phyloP scores from a whole-genome alignment of 2,797 vertebrate species.

The Sebastes matsubarae region DNA sequence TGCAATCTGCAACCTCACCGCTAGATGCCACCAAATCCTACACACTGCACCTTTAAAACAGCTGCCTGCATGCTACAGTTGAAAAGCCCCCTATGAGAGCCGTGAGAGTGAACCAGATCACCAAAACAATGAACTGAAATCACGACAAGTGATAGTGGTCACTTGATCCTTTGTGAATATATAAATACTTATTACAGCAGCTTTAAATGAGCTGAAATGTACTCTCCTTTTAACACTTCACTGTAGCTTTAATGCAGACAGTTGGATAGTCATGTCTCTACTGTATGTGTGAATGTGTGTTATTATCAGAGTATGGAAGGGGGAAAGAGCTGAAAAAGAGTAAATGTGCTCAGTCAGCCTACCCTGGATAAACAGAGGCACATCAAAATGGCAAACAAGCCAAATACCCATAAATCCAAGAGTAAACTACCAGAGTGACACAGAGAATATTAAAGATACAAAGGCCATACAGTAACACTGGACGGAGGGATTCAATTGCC shows the following conservation, averaged over 20 bases:
- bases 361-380: slow-evolving; percentile 27
- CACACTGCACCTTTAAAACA: background rate
- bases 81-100: background rate
- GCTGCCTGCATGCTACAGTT: background rate
- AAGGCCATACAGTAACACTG: background rate
- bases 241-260: slow-evolving; percentile 7
- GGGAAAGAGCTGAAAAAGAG: slow-evolving; percentile 12
- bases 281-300: slow-evolving; percentile 9
- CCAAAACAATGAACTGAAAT: background rate
- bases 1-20: too few relatives aligned
- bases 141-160: background rate
- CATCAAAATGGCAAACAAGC: slow-evolving; percentile 43
- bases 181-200: background rate
- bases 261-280: background rate
- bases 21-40: too few relatives aligned
- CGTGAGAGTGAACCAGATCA: background rate
- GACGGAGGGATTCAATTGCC: background rate
- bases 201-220: background rate
- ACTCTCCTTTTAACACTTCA: background rate
- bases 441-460: slow-evolving; percentile 22
- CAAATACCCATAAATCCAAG: slow-evolving; percentile 44
- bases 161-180: background rate
- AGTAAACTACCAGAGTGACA: slow-evolving; percentile 35
- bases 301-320: background rate
- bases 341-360: slow-evolving; percentile 17